These are phyloP conservation scores for Stenodera caucasica DNA, from an alignment of 2,888 invertebrate species.

Conservation along the genomic window DNA sequence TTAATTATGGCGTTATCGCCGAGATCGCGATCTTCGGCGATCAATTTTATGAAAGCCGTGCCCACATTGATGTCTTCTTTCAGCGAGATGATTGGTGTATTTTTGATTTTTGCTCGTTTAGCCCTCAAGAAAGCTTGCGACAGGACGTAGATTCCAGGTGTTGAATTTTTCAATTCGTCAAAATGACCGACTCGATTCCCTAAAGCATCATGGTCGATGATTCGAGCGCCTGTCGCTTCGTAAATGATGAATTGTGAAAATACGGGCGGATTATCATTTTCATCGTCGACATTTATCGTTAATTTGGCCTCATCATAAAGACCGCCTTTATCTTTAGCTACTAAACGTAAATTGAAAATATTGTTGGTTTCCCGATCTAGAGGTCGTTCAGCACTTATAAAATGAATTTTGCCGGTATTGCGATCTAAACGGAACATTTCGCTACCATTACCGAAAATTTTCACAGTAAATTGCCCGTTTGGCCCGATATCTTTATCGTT, in stretches of 20 bases:
- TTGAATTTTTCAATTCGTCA: conserved; percentile 48
- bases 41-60: conserved; percentile 67
- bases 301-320: conserved; percentile 73
- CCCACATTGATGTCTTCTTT: conserved; percentile 75
- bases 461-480: conserved; percentile 70
- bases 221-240: conserved; percentile 67
- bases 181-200: conserved; percentile 58
- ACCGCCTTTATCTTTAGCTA: conserved; percentile 78
- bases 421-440: conserved; percentile 72
- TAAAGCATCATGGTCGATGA: conserved; percentile 65
- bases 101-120: conserved; percentile 41
- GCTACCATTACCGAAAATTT: conserved; percentile 74
- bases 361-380: conserved; percentile 75
- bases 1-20: conserved; percentile 71
- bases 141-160: conserved; percentile 41
- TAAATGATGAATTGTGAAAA: conserved; percentile 73
- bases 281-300: conserved; percentile 71
- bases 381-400: conserved; percentile 54
- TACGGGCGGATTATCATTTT: conserved; percentile 78
- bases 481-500: conserved; percentile 70
- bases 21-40: conserved; percentile 73
- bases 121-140: conserved; percentile 43
- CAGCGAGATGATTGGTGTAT: conserved; percentile 66
- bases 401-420: conserved; percentile 64
- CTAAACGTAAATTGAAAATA: conserved; percentile 68